Conservation (phyloP, 2,797 vertebrate species). For the Phrynocephalus vlangalii region DNA sequence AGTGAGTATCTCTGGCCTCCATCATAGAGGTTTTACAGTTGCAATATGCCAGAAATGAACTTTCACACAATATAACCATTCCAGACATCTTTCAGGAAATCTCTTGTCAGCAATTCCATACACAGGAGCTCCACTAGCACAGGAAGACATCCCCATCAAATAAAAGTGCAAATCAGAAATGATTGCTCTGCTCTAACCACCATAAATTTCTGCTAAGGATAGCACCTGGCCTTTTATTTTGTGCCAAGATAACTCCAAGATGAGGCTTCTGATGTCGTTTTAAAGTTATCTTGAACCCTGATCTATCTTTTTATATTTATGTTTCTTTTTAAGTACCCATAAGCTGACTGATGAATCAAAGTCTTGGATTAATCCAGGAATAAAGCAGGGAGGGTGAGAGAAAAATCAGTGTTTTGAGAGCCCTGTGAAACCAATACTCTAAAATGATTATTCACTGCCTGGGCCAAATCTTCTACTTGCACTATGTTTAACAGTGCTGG, state of each 20-base stretch:
- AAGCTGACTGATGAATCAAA: neutral
- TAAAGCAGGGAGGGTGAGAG: neutral
- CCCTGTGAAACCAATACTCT: conserved; percentile 37
- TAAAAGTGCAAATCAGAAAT: neutral
- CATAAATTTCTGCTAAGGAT: neutral
- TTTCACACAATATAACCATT: neutral
- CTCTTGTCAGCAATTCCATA: neutral
- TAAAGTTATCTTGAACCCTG: neutral
- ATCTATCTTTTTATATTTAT: neutral
- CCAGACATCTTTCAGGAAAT: neutral
- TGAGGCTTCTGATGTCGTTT: neutral
- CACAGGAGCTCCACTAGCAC: neutral
- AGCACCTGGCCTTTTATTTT: conserved; percentile 9
- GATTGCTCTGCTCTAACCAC: neutral
- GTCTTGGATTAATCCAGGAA: conserved; percentile 35
- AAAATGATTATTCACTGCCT: conserved; percentile 49
- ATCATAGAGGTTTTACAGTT: too few species aligned
- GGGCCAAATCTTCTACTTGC: conserved; percentile 36
- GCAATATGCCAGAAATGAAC: neutral
- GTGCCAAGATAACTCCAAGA: neutral
- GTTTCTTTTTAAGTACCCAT: rapidly evolving
- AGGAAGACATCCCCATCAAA: neutral
- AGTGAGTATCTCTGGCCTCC: too few species aligned
- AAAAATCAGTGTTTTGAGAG: conserved; percentile 35
- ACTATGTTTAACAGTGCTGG: conserved; percentile 29